Conservation (phyloP, 2,797 vertebrate species). For the Poecile montanus region DNA sequence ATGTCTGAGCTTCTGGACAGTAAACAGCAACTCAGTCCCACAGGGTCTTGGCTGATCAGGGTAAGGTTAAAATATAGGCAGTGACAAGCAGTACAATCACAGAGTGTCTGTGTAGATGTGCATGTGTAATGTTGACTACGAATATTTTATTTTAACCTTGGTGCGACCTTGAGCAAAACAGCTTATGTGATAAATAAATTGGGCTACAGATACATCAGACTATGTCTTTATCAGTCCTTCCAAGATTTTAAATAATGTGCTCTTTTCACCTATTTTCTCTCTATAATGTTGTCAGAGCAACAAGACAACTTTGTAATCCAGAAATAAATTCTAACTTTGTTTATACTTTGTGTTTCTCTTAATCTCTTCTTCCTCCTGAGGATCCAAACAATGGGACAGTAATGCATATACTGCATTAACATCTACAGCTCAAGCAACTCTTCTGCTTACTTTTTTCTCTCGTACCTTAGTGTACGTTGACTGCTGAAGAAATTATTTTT, state of each 20-base stretch:
- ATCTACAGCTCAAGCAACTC: not conserved
- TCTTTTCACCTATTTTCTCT: not conserved
- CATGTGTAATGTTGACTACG: not conserved
- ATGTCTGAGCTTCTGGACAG: not conserved
- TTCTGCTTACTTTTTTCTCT: not conserved
- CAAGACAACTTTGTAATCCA: not conserved
- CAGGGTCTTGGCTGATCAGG: not conserved
- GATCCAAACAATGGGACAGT: not conserved
- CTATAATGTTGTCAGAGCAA: not conserved
- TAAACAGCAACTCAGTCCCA: not conserved
- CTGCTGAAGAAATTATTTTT: not conserved
- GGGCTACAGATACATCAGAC: not conserved
- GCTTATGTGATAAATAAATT: not conserved
- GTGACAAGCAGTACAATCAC: not conserved
- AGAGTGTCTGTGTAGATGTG: not conserved
- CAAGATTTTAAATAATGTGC: not conserved
- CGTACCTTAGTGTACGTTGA: not conserved
- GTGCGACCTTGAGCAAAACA: slow-evolving; percentile 33
- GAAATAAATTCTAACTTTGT: not conserved
- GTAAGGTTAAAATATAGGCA: not conserved
- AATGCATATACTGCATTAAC: not conserved
- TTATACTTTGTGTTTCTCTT: not conserved
- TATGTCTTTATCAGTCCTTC: not conserved
- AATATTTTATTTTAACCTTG: slow-evolving; percentile 25
- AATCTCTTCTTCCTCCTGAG: not conserved